Conservation (phyloP, 1,140 invertebrate species). For the Drosophila simulans region DNA sequence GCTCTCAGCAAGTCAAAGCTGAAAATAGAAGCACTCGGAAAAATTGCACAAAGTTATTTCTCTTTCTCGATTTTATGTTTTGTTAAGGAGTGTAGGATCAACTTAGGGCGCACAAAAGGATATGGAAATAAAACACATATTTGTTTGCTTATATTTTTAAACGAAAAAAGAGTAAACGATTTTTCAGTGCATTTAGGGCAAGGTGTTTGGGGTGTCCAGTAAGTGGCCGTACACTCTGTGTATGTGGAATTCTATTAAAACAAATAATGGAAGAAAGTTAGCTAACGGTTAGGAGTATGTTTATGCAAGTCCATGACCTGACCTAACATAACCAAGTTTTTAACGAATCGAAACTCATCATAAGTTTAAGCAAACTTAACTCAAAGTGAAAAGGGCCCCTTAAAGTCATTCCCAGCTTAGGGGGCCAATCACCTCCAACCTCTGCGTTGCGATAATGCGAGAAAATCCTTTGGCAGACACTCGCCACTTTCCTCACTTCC, state of each 20-base stretch:
- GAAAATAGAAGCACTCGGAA: conserved; percentile 8
- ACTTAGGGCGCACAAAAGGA: no score
- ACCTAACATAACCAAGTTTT: conserved; percentile 52
- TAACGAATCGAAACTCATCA: conserved; percentile 38
- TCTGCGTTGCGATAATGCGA: conserved; percentile 28
- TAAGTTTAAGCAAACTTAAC: conserved; percentile 39
- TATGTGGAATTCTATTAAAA: conserved; percentile 62
- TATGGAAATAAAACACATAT: no score
- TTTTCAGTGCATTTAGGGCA: not conserved
- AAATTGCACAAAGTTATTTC: not conserved
- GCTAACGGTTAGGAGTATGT: conserved; percentile 48
- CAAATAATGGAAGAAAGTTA: conserved; percentile 66
- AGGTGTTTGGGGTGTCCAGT: conserved; percentile 10
- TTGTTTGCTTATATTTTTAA: no score
- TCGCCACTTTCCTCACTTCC: conserved; percentile 19
- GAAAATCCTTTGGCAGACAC: conserved; percentile 40
- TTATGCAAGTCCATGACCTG: conserved; percentile 35
- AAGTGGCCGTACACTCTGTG: conserved; percentile 37
- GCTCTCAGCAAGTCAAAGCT: conserved; percentile 43
- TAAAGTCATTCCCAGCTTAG: conserved; percentile 5
- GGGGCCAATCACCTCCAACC: not conserved
- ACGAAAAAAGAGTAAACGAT: not conserved
- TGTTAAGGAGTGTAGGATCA: no score
- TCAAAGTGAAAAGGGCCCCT: conserved; percentile 4
- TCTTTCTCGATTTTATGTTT: no score